Conservation (phyloP, 2,797 vertebrate species). For the Alcedo atthis region DNA sequence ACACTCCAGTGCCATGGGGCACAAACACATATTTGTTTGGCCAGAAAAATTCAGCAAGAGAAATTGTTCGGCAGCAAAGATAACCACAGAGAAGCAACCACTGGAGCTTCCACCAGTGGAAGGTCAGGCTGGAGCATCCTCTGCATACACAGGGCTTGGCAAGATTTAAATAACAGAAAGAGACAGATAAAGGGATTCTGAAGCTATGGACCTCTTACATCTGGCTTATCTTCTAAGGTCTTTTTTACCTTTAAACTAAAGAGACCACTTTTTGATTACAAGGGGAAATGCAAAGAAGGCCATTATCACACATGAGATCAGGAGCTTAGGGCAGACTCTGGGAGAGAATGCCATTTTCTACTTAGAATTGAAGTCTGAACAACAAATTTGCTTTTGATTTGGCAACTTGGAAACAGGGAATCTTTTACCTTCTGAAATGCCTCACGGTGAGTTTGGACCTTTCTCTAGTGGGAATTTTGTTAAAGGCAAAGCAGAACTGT, state of each 20-base stretch:
- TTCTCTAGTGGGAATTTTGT: not conserved
- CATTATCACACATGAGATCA: not conserved
- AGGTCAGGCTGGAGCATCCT: not conserved
- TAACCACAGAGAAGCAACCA: not conserved
- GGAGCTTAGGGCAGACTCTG: not conserved
- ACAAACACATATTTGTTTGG: not conserved
- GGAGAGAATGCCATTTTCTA: not conserved
- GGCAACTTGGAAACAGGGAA: not conserved
- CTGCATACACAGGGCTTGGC: not conserved
- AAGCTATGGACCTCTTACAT: not conserved
- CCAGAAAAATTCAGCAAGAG: not conserved
- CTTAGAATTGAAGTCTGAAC: not conserved
- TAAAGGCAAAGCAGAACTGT: not conserved
- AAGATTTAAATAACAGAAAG: not conserved
- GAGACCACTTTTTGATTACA: not conserved
- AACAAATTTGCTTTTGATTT: not conserved
- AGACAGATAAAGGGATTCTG: not conserved
- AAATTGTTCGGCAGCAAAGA: not conserved
- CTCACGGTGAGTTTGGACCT: not conserved
- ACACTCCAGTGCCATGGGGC: not conserved
- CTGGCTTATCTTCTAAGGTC: not conserved
- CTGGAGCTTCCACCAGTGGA: not conserved
- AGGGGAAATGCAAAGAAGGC: not conserved
- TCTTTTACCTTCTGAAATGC: not conserved
- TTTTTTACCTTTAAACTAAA: not conserved